phyloP scores from a whole-genome alignment of 2,888 invertebrate genomes.

The Metalampra italica region DNA sequence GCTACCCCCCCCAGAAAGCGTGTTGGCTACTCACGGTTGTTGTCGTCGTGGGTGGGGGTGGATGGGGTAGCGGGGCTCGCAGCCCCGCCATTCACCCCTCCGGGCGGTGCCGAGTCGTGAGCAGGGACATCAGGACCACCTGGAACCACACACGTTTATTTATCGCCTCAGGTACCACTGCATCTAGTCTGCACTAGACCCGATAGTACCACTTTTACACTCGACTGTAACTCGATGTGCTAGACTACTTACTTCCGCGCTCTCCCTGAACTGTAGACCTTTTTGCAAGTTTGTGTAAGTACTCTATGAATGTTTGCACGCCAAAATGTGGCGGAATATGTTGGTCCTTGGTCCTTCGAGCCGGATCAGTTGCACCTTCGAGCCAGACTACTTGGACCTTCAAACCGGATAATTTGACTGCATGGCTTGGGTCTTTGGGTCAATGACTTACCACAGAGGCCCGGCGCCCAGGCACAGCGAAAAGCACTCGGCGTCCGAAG shows the following conservation, averaged over 20 bases:
- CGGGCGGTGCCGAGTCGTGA: slow-evolving; percentile 83
- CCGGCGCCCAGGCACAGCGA: slow-evolving; percentile 97
- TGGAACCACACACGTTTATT: slow-evolving; percentile 18
- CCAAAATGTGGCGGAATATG: too few species aligned
- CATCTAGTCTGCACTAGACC: too few species aligned
- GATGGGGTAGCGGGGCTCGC: slow-evolving; percentile 71
- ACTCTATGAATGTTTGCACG: too few species aligned
- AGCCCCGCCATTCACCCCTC: slow-evolving; percentile 75
- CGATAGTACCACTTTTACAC: too few species aligned
- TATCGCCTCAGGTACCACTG: too few species aligned
- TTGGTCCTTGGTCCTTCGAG: not conserved
- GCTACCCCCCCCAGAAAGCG: too few species aligned
- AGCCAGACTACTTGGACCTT: not conserved
- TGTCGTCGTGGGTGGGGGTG: slow-evolving; percentile 72
- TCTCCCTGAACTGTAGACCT: too few species aligned
- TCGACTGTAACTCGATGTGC: too few species aligned
- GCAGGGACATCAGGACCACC: slow-evolving; percentile 99
- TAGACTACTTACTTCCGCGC: too few species aligned
- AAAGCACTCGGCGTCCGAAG: slow-evolving; percentile 85
- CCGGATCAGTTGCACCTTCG: not conserved
- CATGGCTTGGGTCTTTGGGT: not conserved
- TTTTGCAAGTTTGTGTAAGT: too few species aligned
- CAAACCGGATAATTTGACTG: too few species aligned
- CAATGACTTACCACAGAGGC: slow-evolving; percentile 91
- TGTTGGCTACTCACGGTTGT: slow-evolving; percentile 55